A percentile compares a stretch with the other conserved stretches of the same genome.
These are phyloP conservation scores for Cercopithecus mona DNA, from an alignment of 2,113 vertebrate species.

Conservation along the genomic window DNA sequence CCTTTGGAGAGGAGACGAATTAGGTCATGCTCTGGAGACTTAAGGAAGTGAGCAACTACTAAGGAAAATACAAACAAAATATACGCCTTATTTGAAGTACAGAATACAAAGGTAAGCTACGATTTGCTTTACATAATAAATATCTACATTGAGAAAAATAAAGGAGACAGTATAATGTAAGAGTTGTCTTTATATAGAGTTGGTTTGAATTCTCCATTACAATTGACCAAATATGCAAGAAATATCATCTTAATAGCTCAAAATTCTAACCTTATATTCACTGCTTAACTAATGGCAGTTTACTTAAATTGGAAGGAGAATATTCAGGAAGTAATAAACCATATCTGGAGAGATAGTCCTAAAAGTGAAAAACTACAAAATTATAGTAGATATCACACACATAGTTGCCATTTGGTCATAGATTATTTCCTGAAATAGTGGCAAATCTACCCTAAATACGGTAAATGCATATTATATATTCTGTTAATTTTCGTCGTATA, in stretches of 20 bases:
- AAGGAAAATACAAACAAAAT: neutral
- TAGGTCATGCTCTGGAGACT: neutral
- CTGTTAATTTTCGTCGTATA: neutral
- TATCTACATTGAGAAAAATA: neutral
- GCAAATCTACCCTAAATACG: neutral
- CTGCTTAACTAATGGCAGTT: neutral
- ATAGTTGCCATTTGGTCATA: neutral
- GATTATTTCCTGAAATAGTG: neutral
- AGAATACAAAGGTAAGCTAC: neutral
- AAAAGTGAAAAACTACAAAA: neutral
- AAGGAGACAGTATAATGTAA: neutral
- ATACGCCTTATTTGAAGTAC: neutral
- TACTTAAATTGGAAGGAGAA: neutral
- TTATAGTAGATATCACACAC: neutral
- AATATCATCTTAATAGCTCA: neutral
- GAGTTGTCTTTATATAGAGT: neutral
- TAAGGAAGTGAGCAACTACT: neutral
- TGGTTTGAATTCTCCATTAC: neutral
- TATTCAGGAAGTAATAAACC: neutral
- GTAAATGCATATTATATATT: neutral
- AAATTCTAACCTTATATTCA: neutral
- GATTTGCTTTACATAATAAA: neutral
- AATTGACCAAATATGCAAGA: neutral
- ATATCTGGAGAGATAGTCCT: neutral
- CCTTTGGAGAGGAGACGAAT: neutral